A percentile compares a stretch with the other conserved stretches of the same genome.
phyloP scores from a whole-genome alignment of 35 echinoderm and acorn worm genomes.

The Eucidaris tribuloides region DNA sequence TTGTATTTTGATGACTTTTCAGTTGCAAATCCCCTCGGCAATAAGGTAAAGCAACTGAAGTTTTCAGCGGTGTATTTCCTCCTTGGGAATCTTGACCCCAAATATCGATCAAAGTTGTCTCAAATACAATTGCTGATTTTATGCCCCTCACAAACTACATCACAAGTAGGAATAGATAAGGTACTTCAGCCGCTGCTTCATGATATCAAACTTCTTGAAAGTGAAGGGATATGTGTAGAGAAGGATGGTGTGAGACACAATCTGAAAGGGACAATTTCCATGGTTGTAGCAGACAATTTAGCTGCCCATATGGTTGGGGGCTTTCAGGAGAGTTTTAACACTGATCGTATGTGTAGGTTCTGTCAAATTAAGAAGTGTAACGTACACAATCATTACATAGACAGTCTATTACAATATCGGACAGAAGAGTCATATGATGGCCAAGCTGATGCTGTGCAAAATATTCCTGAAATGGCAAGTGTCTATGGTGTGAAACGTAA shows the following conservation, averaged over 20 bases:
- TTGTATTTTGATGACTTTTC: constrained; percentile 62
- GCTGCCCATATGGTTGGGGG: constrained; percentile 41
- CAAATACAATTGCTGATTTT: constrained; percentile 48
- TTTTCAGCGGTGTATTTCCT: constrained; percentile 40
- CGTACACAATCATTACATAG: constrained; percentile 6
- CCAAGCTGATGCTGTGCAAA: neutral
- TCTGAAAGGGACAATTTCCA: neutral
- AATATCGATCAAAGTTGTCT: constrained; percentile 22
- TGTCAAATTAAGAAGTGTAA: constrained; percentile 14
- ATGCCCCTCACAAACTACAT: constrained; percentile 15
- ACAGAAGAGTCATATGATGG: constrained; percentile 31
- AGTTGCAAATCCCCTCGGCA: constrained; percentile 64
- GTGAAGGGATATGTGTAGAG: constrained; percentile 11
- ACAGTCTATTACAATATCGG: neutral
- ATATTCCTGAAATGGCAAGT: constrained; percentile 5
- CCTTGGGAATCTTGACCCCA: constrained; percentile 42
- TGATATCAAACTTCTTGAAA: constrained; percentile 32
- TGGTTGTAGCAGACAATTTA: constrained; percentile 39
- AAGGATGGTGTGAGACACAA: constrained; percentile 30
- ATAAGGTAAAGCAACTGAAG: constrained; percentile 47
- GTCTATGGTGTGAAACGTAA: constrained; percentile 1
- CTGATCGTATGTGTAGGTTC: constrained; percentile 11
- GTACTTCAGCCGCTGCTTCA: constrained; percentile 7
- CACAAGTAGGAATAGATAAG: constrained; percentile 25
- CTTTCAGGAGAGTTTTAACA: constrained; percentile 30